Conservation (phyloP, 2,113 vertebrate species). For the Protomyctophum bolini region DNA sequence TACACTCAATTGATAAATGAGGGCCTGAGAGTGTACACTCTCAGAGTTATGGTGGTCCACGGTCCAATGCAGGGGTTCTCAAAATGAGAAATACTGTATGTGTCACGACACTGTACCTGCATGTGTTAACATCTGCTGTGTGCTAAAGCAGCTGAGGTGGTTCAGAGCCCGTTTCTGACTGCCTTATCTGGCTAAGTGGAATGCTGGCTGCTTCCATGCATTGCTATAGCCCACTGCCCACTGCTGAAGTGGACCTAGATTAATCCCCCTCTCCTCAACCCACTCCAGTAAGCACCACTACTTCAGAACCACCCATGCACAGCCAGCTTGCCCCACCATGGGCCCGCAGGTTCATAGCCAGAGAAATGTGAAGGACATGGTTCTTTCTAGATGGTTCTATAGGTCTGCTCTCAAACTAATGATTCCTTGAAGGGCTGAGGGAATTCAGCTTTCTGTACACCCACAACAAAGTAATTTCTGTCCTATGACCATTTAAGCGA, state of each 20-base stretch:
- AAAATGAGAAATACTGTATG: no score
- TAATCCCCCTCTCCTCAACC: constrained; percentile 69
- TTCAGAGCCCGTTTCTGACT: constrained; percentile 54
- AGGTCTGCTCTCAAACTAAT: no score
- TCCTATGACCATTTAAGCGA: no score
- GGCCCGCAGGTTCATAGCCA: constrained; percentile 3
- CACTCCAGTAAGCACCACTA: constrained; percentile 62
- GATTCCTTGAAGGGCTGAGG: no score
- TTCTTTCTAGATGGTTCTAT: background rate
- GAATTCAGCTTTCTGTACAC: no score
- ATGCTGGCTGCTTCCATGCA: constrained; percentile 52
- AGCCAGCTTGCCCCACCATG: constrained; percentile 39
- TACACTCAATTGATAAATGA: no score
- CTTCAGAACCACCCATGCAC: constrained; percentile 68
- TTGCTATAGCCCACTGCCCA: constrained; percentile 52
- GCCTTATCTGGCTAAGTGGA: constrained; percentile 68
- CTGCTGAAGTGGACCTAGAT: constrained; percentile 66
- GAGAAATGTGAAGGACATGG: background rate
- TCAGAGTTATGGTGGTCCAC: no score
- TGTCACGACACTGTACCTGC: background rate
- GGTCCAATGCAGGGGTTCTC: no score
- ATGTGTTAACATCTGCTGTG: constrained; percentile 36
- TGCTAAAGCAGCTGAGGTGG: constrained; percentile 24
- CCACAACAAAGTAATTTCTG: no score
- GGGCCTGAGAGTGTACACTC: no score